These are phyloP conservation scores for Oenanthe melanoleuca DNA, from an alignment of 2,113 vertebrate species.

Conservation along the genomic window DNA sequence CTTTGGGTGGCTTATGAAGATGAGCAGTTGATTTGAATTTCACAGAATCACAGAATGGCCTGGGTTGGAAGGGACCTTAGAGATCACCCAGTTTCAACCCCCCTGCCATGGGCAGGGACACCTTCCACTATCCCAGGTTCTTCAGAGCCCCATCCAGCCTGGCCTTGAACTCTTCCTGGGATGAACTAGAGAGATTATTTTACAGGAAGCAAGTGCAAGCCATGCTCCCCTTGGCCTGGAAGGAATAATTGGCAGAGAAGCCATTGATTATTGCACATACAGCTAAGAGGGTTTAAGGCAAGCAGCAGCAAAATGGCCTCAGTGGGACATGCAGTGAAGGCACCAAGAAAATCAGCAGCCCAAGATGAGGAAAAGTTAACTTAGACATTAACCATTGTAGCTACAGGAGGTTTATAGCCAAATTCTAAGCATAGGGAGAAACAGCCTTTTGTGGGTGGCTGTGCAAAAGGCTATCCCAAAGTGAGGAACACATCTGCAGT, in stretches of 20 bases:
- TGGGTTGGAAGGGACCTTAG: neutral
- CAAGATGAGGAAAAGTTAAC: neutral
- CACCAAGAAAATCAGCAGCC: neutral
- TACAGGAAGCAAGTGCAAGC: neutral
- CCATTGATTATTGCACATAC: neutral
- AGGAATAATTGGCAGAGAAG: neutral
- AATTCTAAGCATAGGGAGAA: neutral
- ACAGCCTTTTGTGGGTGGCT: neutral
- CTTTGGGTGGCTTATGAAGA: neutral
- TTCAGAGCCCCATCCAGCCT: neutral
- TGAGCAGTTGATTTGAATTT: neutral
- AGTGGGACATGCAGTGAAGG: neutral
- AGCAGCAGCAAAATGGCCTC: neutral
- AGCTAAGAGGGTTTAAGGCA: neutral
- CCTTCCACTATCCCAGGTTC: neutral
- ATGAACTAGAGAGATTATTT: neutral
- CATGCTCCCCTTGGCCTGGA: neutral
- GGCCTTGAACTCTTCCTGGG: neutral
- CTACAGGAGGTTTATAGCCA: neutral
- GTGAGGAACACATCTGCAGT: fast-evolving
- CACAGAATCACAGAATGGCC: neutral
- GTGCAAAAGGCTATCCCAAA: neutral
- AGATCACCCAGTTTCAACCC: neutral
- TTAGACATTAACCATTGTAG: neutral
- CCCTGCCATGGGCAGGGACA: neutral